These are phyloP conservation scores for Artemia franciscana DNA, from an alignment of 1,140 invertebrate species.

Conservation along the genomic window DNA sequence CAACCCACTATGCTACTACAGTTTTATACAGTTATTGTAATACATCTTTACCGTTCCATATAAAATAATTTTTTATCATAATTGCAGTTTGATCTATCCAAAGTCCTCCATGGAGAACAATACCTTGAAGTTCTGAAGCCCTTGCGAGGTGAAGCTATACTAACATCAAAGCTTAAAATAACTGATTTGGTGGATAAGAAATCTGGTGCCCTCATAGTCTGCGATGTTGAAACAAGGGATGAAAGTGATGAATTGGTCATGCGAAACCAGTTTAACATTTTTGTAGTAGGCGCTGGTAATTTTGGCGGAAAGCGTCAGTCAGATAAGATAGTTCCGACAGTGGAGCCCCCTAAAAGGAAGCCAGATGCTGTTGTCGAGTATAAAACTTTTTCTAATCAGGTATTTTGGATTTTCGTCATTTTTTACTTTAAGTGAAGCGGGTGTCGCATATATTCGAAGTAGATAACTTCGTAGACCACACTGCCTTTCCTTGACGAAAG, in stretches of 20 bases:
- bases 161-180: constrained; percentile 39
- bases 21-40: too few species aligned
- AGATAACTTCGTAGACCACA: too few species aligned
- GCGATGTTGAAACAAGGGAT: constrained; percentile 47
- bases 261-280: constrained; percentile 33
- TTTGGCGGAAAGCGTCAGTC: constrained; percentile 62
- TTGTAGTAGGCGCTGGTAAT: constrained; percentile 60
- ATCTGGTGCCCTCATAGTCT: constrained; percentile 56
- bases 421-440: too few species aligned
- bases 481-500: too few species aligned
- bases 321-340: constrained; percentile 31
- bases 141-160: constrained; percentile 39
- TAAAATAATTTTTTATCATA: too few species aligned
- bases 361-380: constrained; percentile 52
- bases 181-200: constrained; percentile 81
- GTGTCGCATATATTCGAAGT: too few species aligned
- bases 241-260: constrained; percentile 36
- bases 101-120: constrained; percentile 85
- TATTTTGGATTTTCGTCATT: too few species aligned
- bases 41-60: too few species aligned
- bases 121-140: constrained; percentile 68
- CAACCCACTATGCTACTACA: too few species aligned
- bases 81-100: constrained; percentile 10
- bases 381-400: constrained; percentile 57
- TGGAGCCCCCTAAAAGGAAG: constrained; percentile 37